Conservation (phyloP, 2,888 invertebrate species). For the Acronicta leporina region DNA sequence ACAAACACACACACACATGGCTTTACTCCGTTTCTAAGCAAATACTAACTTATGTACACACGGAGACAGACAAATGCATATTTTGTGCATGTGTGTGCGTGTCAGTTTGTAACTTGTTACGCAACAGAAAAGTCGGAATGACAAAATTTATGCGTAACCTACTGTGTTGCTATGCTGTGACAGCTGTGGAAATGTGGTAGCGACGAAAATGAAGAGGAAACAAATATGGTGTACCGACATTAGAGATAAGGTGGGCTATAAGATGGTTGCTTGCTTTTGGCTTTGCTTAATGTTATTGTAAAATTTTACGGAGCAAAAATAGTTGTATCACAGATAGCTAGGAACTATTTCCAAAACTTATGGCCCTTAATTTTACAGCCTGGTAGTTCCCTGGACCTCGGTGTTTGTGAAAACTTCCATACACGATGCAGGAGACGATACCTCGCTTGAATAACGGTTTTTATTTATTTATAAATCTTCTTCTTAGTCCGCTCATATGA, state of each 20-base stretch:
- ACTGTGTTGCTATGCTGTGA: constrained; percentile 13
- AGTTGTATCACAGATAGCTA: too few species aligned
- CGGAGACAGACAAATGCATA: neutral
- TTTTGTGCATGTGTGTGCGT: neutral
- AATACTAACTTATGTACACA: constrained; percentile 16
- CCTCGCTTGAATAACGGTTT: too few species aligned
- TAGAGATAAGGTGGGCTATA: neutral
- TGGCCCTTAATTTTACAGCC: too few species aligned
- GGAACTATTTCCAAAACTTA: too few species aligned
- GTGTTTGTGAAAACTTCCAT: too few species aligned
- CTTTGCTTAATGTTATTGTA: neutral
- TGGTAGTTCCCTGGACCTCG: too few species aligned
- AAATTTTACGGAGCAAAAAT: too few species aligned
- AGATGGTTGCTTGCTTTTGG: neutral
- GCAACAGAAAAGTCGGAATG: constrained; percentile 16
- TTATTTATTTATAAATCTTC: too few species aligned
- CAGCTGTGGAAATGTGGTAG: constrained; percentile 1
- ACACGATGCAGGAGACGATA: too few species aligned
- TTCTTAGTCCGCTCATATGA: too few species aligned
- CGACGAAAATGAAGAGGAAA: constrained; percentile 1
- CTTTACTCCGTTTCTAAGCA: constrained; percentile 5
- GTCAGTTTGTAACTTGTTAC: constrained; percentile 21
- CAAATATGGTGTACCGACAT: neutral
- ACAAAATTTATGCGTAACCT: constrained; percentile 9
- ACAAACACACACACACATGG: constrained; percentile 10